Base-by-base conservation (phyloP, 2,888 invertebrate genomes). In the Subacronicta megacephala region DNA sequence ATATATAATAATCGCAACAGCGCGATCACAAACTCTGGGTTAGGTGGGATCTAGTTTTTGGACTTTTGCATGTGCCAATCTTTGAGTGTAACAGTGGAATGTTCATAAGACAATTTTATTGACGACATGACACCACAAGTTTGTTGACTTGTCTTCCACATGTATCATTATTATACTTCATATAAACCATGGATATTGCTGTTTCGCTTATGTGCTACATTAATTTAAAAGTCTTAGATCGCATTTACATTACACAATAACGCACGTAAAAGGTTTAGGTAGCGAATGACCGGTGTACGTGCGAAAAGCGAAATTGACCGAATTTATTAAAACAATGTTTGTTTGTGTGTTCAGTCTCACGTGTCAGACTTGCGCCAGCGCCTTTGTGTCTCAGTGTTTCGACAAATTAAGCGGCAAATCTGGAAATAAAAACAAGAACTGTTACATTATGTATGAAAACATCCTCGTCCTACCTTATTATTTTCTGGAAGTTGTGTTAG, bases 341-440 rank as follows among this genome's bases (percentile, higher is more conserved):
- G 81, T 81, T 77, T 79, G 82, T 83, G 83, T 83, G 86, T 81
- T 87, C 86, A 85, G 86, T 85, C 83, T 85, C 84, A 80, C 84
- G 83, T 77, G 77, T 73, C 84, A 74, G 82, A 75, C 77, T 77
- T 76, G 80, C 82, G 85, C 81, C 81, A 66, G 78, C 81, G 80
- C 63, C 81, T 55, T 62, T 70, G 57, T 62, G 67, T 72, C 78
- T 90, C 90, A 95, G 95, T 97, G 97, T 95, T 98, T 98, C 86
- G 97, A 98, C 95, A 98, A 95, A 95, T 98, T 98, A 90, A 98
- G 95, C 90, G 98, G 98, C 95, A 97, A 96, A 97, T 98, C 98
- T 98, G 95, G 58, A 96, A 96, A 69, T 43, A 46, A 12, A 16
- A 49, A 47, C 10, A 26, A 26, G 4, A n/a, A n/a, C n/a, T n/a